Evolutionary conservation across 2,113 vertebrate species (phyloP), one percentile per base, ranked within the genome.

Genomic region (Prietella phreatophila): DNA sequence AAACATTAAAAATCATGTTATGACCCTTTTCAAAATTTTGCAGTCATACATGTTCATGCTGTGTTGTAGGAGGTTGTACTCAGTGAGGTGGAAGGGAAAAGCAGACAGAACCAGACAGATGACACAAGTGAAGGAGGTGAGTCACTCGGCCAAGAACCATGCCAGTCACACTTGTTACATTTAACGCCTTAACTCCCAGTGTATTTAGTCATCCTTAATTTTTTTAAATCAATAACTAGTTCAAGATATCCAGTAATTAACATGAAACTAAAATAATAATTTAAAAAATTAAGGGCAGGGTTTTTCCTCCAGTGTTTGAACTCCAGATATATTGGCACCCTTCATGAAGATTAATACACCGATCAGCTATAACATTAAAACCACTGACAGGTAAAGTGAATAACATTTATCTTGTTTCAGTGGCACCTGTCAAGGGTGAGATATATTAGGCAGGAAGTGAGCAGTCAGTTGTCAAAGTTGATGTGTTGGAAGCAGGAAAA

Each of bases 91-190:
- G 55, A 50, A 50, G 60, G 88, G 47, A 83, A 39, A 14, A 76
- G 58, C 60, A 36, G 36, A 53, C 73, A 11, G 39, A 88, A 27
- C 19, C 83, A 47, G 55, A 85, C 67, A 53, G 76, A 71, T 58
- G 81, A 86, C 30, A 65, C 22, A 50, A 81, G 42, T 80, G 75
- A 63, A 69, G 90, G 88, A 69, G 90, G 90, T 91, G 13, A 88
- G 90, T 78, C 30, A 27, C 14, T 63, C 3, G 22, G 22, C 19
- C 67, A 22, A 11, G 76, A 71, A 20, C n/a, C 50, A 83, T 56
- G 42, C 30, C 22, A 33, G 22, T 58, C 20, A 71, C 42, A 50
- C 25, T n/a, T 67, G 17, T 6, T 27, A 47, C 14, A 67, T 20
- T 67, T 39, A 73, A 58, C 3, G 9, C 55, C 30, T 10, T 25